Percentiles rank a stretch among this genome's conserved stretches.
These are phyloP conservation scores for Anolis carolinensis DNA, from an alignment of 2,113 vertebrate species.

Conservation along the genomic window DNA sequence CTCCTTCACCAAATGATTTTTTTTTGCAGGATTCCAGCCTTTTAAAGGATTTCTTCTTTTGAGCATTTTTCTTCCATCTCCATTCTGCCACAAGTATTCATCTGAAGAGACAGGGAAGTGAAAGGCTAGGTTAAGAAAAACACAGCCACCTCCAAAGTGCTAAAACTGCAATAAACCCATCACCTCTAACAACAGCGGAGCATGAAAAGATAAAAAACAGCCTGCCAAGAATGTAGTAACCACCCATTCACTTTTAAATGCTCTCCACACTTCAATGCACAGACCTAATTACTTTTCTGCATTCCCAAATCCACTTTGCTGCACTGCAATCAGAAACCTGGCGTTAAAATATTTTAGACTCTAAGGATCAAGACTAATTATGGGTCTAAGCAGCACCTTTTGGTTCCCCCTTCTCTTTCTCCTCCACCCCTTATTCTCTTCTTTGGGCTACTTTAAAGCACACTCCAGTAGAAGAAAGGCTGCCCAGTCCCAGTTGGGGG, in stretches of 20 bases:
- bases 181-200: slow-evolving; percentile 93
- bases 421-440: slow-evolving; percentile 64
- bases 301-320: slow-evolving; percentile 91
- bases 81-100: slow-evolving; percentile 65
- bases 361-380: slow-evolving; percentile 97
- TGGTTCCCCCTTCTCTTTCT: slow-evolving; percentile 59
- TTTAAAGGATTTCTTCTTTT: slow-evolving; percentile 59
- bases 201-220: slow-evolving; percentile 91
- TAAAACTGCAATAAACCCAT: slow-evolving; percentile 99
- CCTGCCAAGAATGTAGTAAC: slow-evolving; percentile 90
- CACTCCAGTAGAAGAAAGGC: slow-evolving; percentile 82
- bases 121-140: slow-evolving; percentile 79
- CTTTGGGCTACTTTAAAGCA: slow-evolving; percentile 82
- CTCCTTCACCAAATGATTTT: slow-evolving; percentile 65
- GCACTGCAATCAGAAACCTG: slow-evolving; percentile 91
- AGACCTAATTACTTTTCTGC: slow-evolving; percentile 95
- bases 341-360: slow-evolving; percentile 95
- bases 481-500: slow-evolving; percentile 83
- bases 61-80: slow-evolving; percentile 66
- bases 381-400: slow-evolving; percentile 91
- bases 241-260: slow-evolving; percentile 99
- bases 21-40: slow-evolving; percentile 51
- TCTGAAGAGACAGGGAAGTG: slow-evolving; percentile 72
- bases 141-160: slow-evolving; percentile 88
- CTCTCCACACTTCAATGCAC: slow-evolving; percentile 94